Evolutionary conservation across 2,888 invertebrate species (phyloP), one percentile per base, ranked within the genome.

Genomic region (Resseliella maxima): DNA sequence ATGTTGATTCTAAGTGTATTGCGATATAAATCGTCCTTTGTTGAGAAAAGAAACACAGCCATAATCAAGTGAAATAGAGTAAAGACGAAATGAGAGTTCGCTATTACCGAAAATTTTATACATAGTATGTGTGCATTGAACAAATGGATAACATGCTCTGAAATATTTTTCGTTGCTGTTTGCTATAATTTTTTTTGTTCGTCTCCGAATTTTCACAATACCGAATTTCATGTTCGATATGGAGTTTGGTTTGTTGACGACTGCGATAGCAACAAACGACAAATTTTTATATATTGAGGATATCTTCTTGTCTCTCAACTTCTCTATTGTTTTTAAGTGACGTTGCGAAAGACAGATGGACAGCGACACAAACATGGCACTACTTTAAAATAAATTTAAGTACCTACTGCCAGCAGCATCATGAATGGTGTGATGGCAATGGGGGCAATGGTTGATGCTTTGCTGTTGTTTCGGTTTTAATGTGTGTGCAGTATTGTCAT

Each of bases 311-410:
- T 87, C 86, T 86, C 50, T 86, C 86, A 86, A 86, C 85, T 86
- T 86, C 86, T 86, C 86, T 85, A 86, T 87, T 87, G 87, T 86
- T 86, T 85, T 87, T 87, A 87, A 87, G 87, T 87, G 88, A 88
- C 88, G 87, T 86, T 50, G 85, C 86, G 87, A 87, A 86, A 87
- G 87, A 88, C 86, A 87, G 87, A 87, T 87, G 87, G 87, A 88
- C 87, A 87, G 86, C 85, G 85, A 85, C 85, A 87, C 85, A 87
- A 64, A 87, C 86, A 86, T 86, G 86, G 85, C 85, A 86, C 54
- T 85, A 86, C 85, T 86, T 86, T 86, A 86, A 86, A 86, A 85
- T 72, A 86, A 41, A 86, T 72, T 86, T 86, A 41, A 86, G 83
- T 83, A 83, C 83, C 83, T 83, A 83, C 83, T 83, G 83, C 83